Evolutionary conservation across 2,888 invertebrate species (phyloP).

Genomic region (Ecdyonurus torrentis): DNA sequence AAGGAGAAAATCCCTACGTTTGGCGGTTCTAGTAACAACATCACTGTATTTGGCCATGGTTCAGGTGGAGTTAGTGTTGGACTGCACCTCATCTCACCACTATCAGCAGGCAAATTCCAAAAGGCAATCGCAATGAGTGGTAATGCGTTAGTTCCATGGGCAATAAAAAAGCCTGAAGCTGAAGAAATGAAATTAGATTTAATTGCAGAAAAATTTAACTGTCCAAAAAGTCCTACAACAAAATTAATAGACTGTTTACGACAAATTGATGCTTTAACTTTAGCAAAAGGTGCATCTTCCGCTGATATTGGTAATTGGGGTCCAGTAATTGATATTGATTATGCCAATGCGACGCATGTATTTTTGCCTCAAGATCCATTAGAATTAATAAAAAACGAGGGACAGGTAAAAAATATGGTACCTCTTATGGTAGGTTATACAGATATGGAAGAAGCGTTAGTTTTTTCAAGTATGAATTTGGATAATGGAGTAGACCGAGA

Average conservation of each 20-base stretch:
- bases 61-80: constrained; percentile 66
- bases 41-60: constrained; percentile 64
- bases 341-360: constrained; percentile 43
- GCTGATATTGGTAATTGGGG: constrained; percentile 44
- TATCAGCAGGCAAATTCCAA: constrained; percentile 39
- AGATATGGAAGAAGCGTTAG: constrained; percentile 62
- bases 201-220: constrained; percentile 47
- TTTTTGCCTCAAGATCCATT: constrained; percentile 50
- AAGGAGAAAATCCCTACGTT: constrained; percentile 56
- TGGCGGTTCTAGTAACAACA: constrained; percentile 55
- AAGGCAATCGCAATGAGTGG: constrained; percentile 73
- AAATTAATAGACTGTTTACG: constrained; percentile 50
- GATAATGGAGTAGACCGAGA: constrained; percentile 40
- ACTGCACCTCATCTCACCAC: constrained; percentile 44
- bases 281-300: constrained; percentile 29
- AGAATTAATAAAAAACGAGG: constrained; percentile 14
- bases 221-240: constrained; percentile 20
- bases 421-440: constrained; percentile 49
- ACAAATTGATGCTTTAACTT: constrained; percentile 36
- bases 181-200: constrained; percentile 43
- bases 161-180: constrained; percentile 43
- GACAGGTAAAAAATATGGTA: constrained; percentile 12
- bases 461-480: constrained; percentile 33
- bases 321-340: constrained; percentile 54
- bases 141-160: constrained; percentile 42